phyloP scores from a whole-genome alignment of 2,113 vertebrate genomes.

The Athene cunicularia region DNA sequence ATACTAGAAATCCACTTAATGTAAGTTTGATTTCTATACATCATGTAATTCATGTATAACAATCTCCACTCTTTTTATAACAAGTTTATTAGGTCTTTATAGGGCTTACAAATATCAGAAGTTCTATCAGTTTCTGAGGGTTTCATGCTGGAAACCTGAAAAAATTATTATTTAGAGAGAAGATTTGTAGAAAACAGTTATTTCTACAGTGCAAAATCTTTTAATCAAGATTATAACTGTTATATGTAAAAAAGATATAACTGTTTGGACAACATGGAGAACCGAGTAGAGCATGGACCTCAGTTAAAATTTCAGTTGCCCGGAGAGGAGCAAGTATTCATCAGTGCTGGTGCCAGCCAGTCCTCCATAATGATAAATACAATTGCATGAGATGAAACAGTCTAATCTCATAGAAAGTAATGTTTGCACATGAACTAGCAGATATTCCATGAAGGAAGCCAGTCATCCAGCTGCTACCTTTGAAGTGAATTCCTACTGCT shows the following conservation, averaged over 20 bases:
- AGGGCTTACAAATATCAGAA: neutral
- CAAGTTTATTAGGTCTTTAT: neutral
- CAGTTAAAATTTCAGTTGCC: neutral
- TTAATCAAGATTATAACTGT: neutral
- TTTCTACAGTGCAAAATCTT: neutral
- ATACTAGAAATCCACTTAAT: neutral
- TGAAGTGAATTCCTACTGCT: neutral
- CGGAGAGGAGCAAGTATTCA: neutral
- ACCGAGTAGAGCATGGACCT: neutral
- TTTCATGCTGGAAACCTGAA: neutral
- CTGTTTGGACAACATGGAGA: neutral
- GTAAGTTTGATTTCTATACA: neutral
- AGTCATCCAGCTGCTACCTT: neutral
- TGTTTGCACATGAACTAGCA: neutral
- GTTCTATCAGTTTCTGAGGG: neutral
- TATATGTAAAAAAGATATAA: neutral
- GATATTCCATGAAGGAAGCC: neutral
- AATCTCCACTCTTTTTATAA: neutral
- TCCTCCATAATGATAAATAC: neutral
- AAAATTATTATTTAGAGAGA: neutral
- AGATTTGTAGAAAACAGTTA: neutral
- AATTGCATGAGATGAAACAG: neutral
- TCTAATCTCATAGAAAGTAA: neutral
- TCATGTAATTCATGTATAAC: neutral
- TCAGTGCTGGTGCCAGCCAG: neutral